Evolutionary conservation across 2,113 vertebrate genomes (phyloP).

Genomic region (Zosterops japonicus): DNA sequence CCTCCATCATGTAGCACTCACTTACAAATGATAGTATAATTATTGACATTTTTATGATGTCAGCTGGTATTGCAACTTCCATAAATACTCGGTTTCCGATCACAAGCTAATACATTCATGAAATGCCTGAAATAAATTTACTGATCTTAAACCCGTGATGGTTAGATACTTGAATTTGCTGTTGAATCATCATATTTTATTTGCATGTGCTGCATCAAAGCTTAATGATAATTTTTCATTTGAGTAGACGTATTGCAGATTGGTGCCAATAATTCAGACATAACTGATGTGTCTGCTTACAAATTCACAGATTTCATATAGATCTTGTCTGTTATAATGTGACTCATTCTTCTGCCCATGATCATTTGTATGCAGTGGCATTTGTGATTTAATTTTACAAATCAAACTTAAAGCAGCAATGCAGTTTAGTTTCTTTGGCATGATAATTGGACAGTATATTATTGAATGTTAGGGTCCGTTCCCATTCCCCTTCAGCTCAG

Average conservation of each 20-base stretch:
- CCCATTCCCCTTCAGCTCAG: not conserved
- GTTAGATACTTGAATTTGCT: not conserved
- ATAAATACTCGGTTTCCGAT: not conserved
- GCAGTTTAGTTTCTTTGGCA: constrained; percentile 5
- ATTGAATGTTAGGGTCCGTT: not conserved
- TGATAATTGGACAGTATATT: not conserved
- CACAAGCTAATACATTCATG: not conserved
- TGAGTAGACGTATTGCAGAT: not conserved
- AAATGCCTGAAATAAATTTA: not conserved
- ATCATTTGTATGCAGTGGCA: constrained; percentile 19
- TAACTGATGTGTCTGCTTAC: constrained; percentile 39
- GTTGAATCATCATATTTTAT: constrained; percentile 10
- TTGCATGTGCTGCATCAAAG: constrained; percentile 3
- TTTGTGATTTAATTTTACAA: constrained; percentile 48
- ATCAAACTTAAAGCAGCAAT: constrained; percentile 16
- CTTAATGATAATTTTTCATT: constrained; percentile 42
- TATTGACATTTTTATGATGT: not conserved
- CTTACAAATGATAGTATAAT: not conserved
- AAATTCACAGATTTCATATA: constrained; percentile 41
- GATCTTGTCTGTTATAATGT: constrained; percentile 13
- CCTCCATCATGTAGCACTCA: not conserved
- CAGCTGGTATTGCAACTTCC: not conserved
- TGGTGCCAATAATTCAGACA: constrained; percentile 14
- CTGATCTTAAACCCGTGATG: not conserved
- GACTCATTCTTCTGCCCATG: not conserved